A percentile compares a stretch with the other conserved stretches of the same genome.
Conservation (phyloP, 2,797 vertebrate species). For the Neosilurus mollespiculum region DNA sequence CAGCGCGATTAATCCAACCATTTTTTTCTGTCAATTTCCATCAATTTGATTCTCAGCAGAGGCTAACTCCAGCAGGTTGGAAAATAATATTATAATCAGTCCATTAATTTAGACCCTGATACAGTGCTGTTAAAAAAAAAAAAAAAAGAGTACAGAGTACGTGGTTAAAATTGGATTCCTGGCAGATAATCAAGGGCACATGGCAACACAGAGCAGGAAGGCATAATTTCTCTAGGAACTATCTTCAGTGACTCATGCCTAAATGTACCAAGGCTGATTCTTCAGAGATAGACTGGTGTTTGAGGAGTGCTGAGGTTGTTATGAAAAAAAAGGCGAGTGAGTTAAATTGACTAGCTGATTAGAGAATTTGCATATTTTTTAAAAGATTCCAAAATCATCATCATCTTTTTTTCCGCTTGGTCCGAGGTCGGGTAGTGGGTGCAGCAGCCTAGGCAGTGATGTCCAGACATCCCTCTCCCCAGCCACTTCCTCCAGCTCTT, state of each 20-base stretch:
- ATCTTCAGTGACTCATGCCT: slow-evolving; percentile 32
- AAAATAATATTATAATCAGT: slow-evolving; percentile 55
- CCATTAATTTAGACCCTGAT: slow-evolving; percentile 47
- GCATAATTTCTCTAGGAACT: slow-evolving; percentile 14
- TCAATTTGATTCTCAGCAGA: slow-evolving; percentile 44
- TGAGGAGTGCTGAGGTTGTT: neutral
- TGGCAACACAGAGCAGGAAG: slow-evolving; percentile 21
- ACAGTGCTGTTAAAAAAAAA: slow-evolving; percentile 22
- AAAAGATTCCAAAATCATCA: too few species aligned
- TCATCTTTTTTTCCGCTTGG: too few species aligned
- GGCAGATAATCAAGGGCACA: slow-evolving; percentile 44
- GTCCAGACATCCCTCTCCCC: too few species aligned
- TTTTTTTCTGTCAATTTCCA: slow-evolving; percentile 49
- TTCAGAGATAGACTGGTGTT: neutral
- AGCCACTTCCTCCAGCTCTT: too few species aligned
- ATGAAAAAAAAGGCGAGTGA: neutral
- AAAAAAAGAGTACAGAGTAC: slow-evolving; percentile 4
- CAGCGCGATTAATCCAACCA: slow-evolving; percentile 45
- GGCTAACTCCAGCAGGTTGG: slow-evolving; percentile 31
- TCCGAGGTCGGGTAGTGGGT: too few species aligned
- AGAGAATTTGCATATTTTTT: slow-evolving; percentile 7
- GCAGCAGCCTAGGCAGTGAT: too few species aligned
- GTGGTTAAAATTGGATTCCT: slow-evolving; percentile 35
- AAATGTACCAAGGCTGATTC: slow-evolving; percentile 15
- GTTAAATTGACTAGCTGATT: slow-evolving; percentile 28